Conservation (phyloP, 1,140 invertebrate species). For the Hylaeus anthracinus region DNA sequence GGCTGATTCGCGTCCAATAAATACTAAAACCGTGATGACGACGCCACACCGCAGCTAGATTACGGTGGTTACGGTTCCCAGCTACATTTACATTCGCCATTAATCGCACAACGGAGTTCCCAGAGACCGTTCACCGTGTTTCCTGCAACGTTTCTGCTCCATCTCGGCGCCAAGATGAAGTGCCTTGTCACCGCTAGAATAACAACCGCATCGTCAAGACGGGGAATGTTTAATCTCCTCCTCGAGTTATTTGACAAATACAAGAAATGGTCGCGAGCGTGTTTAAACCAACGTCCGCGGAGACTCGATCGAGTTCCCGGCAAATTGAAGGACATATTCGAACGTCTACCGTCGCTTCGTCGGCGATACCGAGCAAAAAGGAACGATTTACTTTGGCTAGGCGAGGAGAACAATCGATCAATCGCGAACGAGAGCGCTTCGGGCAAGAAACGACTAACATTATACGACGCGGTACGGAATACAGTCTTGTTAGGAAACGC, state of each 20-base stretch:
- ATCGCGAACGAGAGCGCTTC: not conserved
- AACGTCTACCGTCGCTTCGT: not conserved
- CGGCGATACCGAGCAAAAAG: not conserved
- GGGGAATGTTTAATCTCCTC: slow-evolving; percentile 47
- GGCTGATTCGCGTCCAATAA: slow-evolving; percentile 42
- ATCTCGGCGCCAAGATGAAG: slow-evolving; percentile 41
- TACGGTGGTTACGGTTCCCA: slow-evolving; percentile 14
- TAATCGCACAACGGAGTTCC: slow-evolving; percentile 42
- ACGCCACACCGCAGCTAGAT: slow-evolving; percentile 19
- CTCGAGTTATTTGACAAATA: slow-evolving; percentile 50
- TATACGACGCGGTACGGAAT: not conserved
- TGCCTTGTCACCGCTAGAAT: slow-evolving; percentile 43
- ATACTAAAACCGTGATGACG: slow-evolving; percentile 5
- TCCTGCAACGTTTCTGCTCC: slow-evolving; percentile 17
- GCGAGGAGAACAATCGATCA: slow-evolving; percentile 12
- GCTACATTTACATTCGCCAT: slow-evolving; percentile 53
- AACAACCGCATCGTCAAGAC: slow-evolving; percentile 42
- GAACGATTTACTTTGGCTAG: not conserved
- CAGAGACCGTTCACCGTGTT: not conserved
- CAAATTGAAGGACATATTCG: not conserved
- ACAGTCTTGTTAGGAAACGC: not conserved
- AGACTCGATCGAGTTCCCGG: not conserved
- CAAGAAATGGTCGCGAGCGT: slow-evolving; percentile 27
- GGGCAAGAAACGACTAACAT: not conserved
- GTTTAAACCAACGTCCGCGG: slow-evolving; percentile 3